A percentile compares a stretch with the other conserved stretches of the same genome.
Conservation (phyloP, 2,797 vertebrate species). For the Corythornis leucogaster region DNA sequence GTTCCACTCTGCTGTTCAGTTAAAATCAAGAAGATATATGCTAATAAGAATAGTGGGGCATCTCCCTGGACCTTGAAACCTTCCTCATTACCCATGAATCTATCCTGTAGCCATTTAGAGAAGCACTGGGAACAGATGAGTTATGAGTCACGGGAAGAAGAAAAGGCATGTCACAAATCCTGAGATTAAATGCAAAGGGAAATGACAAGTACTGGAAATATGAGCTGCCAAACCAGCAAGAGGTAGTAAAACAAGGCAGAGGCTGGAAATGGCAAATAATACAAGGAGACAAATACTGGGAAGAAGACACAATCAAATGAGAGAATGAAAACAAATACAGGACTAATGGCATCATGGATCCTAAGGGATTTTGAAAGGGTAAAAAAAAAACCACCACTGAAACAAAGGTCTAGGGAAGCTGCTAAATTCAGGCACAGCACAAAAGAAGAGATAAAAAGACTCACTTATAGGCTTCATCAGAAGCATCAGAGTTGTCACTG, state of each 20-base stretch:
- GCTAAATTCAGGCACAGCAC: not conserved
- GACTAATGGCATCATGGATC: constrained; percentile 13
- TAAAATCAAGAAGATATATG: not conserved
- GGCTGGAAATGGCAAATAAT: constrained; percentile 33
- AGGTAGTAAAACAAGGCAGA: constrained; percentile 25
- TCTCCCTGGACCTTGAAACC: not conserved
- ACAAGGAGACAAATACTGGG: not conserved
- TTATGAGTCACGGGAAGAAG: constrained; percentile 31
- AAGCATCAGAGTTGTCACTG: not conserved
- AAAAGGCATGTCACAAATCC: constrained; percentile 39
- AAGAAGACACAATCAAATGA: constrained; percentile 13
- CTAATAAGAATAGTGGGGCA: not conserved
- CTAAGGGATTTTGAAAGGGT: constrained; percentile 29
- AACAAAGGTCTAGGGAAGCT: constrained; percentile 19
- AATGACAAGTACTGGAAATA: constrained; percentile 43
- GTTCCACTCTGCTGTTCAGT: not conserved
- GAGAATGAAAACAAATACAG: not conserved
- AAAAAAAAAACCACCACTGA: not conserved
- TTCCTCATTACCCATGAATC: not conserved
- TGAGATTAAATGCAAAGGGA: constrained; percentile 51
- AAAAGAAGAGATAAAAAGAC: constrained; percentile 13
- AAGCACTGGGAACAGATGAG: constrained; percentile 30
- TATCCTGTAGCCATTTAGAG: constrained; percentile 20
- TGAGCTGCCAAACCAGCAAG: not conserved
- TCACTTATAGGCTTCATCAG: not conserved